These are phyloP conservation scores for Ceyx melanurus DNA, from an alignment of 2,113 vertebrate species.

Conservation along the genomic window DNA sequence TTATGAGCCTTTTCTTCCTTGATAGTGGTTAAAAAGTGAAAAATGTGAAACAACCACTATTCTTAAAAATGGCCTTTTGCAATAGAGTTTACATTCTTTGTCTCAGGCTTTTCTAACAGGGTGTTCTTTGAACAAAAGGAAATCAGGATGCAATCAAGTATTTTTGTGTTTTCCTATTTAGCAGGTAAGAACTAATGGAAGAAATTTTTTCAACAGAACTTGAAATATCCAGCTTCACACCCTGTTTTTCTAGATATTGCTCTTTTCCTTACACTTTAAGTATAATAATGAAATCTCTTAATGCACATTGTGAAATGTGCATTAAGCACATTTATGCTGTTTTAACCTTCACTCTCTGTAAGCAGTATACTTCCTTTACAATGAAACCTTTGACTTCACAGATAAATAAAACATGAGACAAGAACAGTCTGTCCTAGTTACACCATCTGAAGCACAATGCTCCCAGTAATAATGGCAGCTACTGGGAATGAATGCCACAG, in stretches of 20 bases:
- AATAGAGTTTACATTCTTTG: neutral
- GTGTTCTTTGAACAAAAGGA: neutral
- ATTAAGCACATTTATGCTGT: neutral
- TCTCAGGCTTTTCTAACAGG: neutral
- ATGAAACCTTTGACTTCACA: neutral
- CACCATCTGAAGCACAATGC: neutral
- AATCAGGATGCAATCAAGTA: neutral
- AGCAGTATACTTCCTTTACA: neutral
- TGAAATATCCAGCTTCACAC: neutral
- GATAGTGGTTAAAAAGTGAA: neutral
- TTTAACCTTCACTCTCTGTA: neutral
- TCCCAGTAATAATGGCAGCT: neutral
- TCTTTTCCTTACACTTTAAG: neutral
- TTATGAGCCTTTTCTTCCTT: neutral
- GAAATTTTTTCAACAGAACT: neutral
- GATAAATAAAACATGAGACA: constrained; percentile 6
- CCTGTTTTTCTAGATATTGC: neutral
- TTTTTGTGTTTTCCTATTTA: neutral
- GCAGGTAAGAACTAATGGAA: neutral
- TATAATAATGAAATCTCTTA: neutral
- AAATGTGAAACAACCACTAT: neutral
- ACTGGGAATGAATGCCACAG: neutral
- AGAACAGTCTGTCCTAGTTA: neutral
- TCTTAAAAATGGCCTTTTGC: neutral
- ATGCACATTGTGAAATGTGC: neutral